phyloP scores from a whole-genome alignment of 2,797 vertebrate genomes.

The Chiloscyllium punctatum region DNA sequence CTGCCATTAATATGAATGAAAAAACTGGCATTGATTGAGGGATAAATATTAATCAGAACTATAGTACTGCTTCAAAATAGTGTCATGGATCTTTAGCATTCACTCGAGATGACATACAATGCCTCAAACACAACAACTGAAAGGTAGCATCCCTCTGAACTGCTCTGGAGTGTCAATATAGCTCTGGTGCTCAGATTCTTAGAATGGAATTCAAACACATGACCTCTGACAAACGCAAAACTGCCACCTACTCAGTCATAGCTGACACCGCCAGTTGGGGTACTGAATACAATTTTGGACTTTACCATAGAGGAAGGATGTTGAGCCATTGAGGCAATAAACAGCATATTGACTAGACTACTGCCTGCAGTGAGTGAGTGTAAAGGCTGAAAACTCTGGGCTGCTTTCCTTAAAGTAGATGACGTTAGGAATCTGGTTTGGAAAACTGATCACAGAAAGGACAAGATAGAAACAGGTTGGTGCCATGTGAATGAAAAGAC shows the following conservation, averaged over 20 bases:
- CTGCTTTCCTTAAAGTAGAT: not conserved
- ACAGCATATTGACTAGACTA: not conserved
- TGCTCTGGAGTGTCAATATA: not conserved
- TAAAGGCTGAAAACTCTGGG: not conserved
- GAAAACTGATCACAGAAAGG: not conserved
- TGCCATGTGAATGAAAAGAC: not conserved
- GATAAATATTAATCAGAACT: not conserved
- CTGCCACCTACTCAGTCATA: not conserved
- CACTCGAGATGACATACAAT: no score
- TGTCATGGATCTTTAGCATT: not conserved
- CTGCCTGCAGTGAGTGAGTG: not conserved
- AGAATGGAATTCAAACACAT: not conserved
- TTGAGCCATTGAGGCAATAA: not conserved
- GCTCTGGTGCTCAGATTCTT: not conserved
- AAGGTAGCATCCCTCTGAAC: not conserved
- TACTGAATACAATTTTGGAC: not conserved
- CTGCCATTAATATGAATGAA: not conserved
- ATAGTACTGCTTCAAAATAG: not conserved
- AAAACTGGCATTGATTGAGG: not conserved
- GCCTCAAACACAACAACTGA: not conserved
- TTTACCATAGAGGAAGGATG: not conserved
- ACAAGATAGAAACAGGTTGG: not conserved
- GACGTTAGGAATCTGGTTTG: not conserved
- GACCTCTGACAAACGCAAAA: not conserved
- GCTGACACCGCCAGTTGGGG: not conserved